Evolutionary conservation across 2,113 vertebrate genomes (phyloP).

Genomic region (Symphodus melops): DNA sequence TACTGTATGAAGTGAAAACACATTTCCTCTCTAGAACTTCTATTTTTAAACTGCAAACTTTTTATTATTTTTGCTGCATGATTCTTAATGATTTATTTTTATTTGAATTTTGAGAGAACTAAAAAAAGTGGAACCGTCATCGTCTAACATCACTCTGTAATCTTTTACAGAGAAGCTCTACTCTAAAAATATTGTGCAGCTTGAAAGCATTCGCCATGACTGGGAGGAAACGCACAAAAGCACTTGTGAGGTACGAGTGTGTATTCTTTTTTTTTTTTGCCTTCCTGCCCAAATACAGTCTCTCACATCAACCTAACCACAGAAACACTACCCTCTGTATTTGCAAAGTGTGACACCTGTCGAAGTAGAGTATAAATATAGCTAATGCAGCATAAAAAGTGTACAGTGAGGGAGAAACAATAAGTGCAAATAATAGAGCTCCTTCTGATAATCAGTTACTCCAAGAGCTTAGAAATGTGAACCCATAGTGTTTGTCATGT

Average conservation of each 20-base stretch:
- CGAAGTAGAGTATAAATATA: too few relatives aligned
- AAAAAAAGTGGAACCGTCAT: too few relatives aligned
- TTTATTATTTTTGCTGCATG: neutral
- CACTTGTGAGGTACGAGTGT: slow-evolving; percentile 89
- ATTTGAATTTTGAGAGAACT: neutral
- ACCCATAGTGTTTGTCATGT: neutral
- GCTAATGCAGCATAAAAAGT: too few relatives aligned
- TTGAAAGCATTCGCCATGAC: slow-evolving; percentile 86
- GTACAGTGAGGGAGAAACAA: neutral
- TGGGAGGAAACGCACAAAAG: slow-evolving; percentile 92
- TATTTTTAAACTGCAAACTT: neutral
- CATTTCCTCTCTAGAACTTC: neutral
- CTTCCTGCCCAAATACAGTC: neutral
- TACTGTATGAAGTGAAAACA: slow-evolving; percentile 60
- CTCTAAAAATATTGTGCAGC: slow-evolving; percentile 82
- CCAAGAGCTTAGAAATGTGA: neutral
- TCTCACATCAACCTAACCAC: neutral
- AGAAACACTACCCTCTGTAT: slow-evolving; percentile 4
- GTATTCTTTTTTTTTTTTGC: neutral
- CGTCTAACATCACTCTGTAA: neutral
- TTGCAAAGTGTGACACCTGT: neutral
- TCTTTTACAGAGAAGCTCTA: slow-evolving; percentile 85
- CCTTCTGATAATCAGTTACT: neutral
- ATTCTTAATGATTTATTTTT: neutral
- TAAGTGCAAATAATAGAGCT: neutral